A percentile compares a stretch with the other conserved stretches of the same genome.
phyloP scores from a whole-genome alignment of 2,888 invertebrate species.

The Hartigia nigra region DNA sequence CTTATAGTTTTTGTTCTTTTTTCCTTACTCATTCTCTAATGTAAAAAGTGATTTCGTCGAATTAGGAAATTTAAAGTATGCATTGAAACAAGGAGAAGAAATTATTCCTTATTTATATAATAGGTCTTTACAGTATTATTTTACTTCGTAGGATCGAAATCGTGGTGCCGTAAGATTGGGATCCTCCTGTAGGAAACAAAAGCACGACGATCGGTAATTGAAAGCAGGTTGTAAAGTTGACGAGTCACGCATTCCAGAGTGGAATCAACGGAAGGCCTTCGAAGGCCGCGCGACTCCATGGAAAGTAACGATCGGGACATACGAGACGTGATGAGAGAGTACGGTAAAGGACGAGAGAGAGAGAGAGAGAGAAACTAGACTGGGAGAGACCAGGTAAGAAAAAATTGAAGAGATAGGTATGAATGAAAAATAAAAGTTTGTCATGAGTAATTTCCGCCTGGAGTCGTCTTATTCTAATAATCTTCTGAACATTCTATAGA shows the following conservation, averaged over 20 bases:
- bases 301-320: not conserved
- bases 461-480: not conserved
- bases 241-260: constrained; percentile 48
- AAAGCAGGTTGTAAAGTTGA: constrained; percentile 50
- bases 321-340: not conserved
- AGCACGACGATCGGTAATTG: constrained; percentile 43
- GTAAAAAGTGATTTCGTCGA: not conserved
- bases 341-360: not conserved
- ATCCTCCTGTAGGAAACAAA: constrained; percentile 17
- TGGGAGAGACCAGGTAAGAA: not conserved
- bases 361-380: not conserved
- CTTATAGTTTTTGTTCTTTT: not conserved
- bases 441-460: not conserved
- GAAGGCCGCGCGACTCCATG: constrained; percentile 16
- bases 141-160: not conserved
- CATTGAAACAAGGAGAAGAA: not conserved
- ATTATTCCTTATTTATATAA: not conserved
- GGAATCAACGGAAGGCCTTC: constrained; percentile 13
- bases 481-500: not conserved
- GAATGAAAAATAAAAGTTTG: not conserved
- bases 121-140: not conserved
- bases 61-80: not conserved
- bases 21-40: not conserved
- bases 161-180: not conserved
- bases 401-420: not conserved